Evolutionary conservation across 2,113 vertebrate species (phyloP).

Genomic region (Hiodon alosoides): DNA sequence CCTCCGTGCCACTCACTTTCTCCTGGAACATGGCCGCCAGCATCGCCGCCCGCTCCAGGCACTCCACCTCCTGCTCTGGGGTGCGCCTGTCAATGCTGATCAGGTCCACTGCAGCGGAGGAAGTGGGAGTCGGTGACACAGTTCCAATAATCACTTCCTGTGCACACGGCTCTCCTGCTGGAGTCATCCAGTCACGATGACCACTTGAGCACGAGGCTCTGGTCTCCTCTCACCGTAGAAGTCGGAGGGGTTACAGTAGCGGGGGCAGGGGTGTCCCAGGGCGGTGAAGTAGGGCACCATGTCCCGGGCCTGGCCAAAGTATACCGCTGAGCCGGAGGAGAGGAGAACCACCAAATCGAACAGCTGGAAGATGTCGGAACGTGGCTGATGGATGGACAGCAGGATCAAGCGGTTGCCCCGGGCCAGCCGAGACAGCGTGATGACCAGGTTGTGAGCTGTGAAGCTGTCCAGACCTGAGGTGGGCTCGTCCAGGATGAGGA

Average conservation of each 20-base stretch:
- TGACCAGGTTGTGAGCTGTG: constrained; percentile 91
- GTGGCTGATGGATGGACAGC: constrained; percentile 88
- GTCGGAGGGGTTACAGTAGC: constrained; percentile 90
- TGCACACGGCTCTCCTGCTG: neutral
- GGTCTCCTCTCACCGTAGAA: constrained; percentile 75
- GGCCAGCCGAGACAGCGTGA: constrained; percentile 84
- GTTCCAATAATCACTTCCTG: neutral
- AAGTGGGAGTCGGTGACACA: neutral
- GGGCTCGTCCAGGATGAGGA: constrained; percentile 90
- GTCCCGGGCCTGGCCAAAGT: constrained; percentile 77
- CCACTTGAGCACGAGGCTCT: too few species aligned
- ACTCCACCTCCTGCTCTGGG: constrained; percentile 69
- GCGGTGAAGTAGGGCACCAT: constrained; percentile 88
- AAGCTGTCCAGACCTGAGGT: constrained; percentile 97
- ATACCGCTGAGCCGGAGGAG: constrained; percentile 77
- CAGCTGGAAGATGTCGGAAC: constrained; percentile 90
- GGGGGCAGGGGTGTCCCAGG: constrained; percentile 81
- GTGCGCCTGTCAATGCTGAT: constrained; percentile 81
- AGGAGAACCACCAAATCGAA: constrained; percentile 90
- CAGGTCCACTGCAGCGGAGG: constrained; percentile 73
- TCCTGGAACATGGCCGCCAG: constrained; percentile 74
- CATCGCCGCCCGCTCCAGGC: constrained; percentile 59
- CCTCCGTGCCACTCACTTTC: constrained; percentile 68
- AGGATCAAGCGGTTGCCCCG: constrained; percentile 86
- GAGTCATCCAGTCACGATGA: too few species aligned